A percentile compares a stretch with the other conserved stretches of the same genome.
Evolutionary conservation across 2,797 vertebrate species (phyloP).

Genomic region (Delichon dasypus): DNA sequence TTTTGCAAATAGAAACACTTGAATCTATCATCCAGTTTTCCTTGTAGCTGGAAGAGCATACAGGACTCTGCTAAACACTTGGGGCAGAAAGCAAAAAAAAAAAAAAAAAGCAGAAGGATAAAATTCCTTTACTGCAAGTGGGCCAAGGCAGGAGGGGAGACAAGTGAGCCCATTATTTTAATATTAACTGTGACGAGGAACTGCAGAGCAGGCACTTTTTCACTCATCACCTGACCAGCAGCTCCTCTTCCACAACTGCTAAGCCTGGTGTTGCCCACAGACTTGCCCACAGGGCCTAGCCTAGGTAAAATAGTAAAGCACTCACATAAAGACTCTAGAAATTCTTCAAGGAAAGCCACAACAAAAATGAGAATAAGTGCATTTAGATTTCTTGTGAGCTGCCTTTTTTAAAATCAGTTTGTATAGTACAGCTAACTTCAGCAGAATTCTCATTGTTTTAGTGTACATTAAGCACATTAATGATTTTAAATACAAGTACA

Average conservation of each 20-base stretch:
- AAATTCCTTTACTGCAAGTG: not conserved
- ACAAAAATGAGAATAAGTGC: not conserved
- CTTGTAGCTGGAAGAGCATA: not conserved
- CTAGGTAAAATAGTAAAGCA: not conserved
- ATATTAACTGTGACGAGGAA: not conserved
- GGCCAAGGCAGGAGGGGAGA: not conserved
- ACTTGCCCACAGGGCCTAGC: not conserved
- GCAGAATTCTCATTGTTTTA: not conserved
- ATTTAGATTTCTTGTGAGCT: not conserved
- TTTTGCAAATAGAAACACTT: not conserved
- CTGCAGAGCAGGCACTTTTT: not conserved
- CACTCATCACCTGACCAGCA: not conserved
- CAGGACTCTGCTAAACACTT: not conserved
- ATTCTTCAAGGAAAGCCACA: not conserved
- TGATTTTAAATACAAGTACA: not conserved
- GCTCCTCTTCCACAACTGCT: not conserved
- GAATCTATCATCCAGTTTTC: not conserved
- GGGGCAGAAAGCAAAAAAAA: not conserved
- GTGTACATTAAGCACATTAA: not conserved
- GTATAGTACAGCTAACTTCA: not conserved
- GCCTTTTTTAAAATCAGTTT: not conserved
- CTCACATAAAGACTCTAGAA: not conserved
- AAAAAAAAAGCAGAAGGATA: not conserved
- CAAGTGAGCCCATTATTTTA: not conserved
- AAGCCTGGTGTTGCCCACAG: not conserved